Conservation (phyloP, 2,888 invertebrate genomes). For the Operophtera brumata region DNA sequence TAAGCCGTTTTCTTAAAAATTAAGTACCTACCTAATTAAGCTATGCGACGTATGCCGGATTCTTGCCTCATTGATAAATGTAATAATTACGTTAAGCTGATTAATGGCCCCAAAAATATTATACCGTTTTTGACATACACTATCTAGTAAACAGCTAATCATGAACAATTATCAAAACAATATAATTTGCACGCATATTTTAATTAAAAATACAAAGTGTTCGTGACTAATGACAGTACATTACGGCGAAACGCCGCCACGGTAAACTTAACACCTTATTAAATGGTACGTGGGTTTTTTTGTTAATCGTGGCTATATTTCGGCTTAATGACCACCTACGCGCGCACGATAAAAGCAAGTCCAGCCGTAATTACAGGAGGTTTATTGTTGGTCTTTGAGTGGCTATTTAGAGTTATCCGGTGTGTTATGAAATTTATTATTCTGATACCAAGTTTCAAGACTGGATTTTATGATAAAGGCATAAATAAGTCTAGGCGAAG, state of each 20-base stretch:
- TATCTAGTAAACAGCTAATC: too few relatives aligned
- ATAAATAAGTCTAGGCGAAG: too few relatives aligned
- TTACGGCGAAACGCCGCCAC: constrained; percentile 58
- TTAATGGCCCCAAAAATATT: too few relatives aligned
- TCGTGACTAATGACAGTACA: constrained; percentile 63
- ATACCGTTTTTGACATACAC: too few relatives aligned
- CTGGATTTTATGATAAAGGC: neutral
- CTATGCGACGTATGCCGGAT: too few relatives aligned
- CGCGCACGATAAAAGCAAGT: constrained; percentile 68
- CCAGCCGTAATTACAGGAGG: constrained; percentile 67
- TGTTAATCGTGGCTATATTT: constrained; percentile 75
- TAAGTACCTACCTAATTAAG: too few relatives aligned
- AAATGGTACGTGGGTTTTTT: constrained; percentile 69
- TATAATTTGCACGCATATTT: constrained; percentile 19
- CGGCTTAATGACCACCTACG: constrained; percentile 69
- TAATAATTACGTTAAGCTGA: too few relatives aligned
- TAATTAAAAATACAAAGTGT: constrained; percentile 25
- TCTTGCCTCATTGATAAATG: too few relatives aligned
- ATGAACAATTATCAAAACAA: too few relatives aligned
- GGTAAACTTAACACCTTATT: constrained; percentile 75
- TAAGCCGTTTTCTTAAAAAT: too few relatives aligned
- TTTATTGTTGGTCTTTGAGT: constrained; percentile 59
- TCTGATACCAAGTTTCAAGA: constrained; percentile 14
- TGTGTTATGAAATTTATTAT: constrained; percentile 18
- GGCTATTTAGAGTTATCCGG: constrained; percentile 28